Base-by-base conservation (phyloP, 1,140 invertebrate genomes). In the Matsumurasca onukii region DNA sequence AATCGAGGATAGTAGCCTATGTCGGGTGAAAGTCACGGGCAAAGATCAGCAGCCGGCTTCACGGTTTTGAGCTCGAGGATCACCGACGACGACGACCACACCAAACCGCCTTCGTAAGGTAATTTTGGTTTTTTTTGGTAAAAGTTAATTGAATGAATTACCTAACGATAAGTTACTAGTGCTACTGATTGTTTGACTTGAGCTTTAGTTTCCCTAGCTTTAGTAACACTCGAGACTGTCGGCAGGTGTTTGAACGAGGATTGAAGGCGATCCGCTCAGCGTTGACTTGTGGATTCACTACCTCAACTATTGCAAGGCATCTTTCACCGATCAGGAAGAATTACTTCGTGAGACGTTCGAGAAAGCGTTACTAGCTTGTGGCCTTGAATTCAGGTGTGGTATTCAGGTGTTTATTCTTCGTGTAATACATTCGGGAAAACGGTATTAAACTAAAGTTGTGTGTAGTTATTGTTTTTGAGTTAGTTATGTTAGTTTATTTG, bases 261-360 rank as follows among this genome's bases (percentile, higher is more conserved):
- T 84, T 98, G 71, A 91, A 93, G 82, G 93, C 95, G n/a, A 97
- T 98, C 94, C 96, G 20, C 82, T 98, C 68, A 97, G 95, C 76
- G 94, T 98, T 70, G 97, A 99, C 81, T 85, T 99, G 34, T 99
- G 97, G 97, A 89, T 98, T 71, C 95, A 98, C 83, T 98, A 97
- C 83, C 85, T 98, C 74, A 93, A 91, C 80, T 92, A 94, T 80
- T 88, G 92, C 75, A 95, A 93, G 77, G 77, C 86, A 20, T 85
- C 89, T 55, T 85, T 89, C 74, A 84, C 86, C 48, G 90, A 93
- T 64, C 86, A 93, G 69, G 90, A 92, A 76, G 87, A 88, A 1
- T 89, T 86, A 76, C 86, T 96, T 63, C 84, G 93, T 70, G 80
- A 85, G 64, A 91, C 94, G 75, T 98, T 94, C 80, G 93, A 97